phyloP scores from a whole-genome alignment of 2,797 vertebrate genomes.

The Phoebastria nigripes region DNA sequence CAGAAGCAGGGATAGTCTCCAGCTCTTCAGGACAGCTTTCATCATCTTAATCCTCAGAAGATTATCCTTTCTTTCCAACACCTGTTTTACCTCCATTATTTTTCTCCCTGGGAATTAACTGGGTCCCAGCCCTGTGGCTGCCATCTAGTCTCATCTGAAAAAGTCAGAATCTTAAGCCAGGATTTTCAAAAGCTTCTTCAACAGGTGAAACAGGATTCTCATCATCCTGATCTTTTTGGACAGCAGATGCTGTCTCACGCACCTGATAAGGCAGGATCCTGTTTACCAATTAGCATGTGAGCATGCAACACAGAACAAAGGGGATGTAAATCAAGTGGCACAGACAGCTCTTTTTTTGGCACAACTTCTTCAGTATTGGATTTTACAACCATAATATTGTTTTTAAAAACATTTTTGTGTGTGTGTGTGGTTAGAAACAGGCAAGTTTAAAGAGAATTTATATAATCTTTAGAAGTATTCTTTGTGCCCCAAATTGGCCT shows the following conservation, averaged over 20 bases:
- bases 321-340: not conserved
- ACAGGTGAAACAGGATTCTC: not conserved
- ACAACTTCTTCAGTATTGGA: not conserved
- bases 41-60: not conserved
- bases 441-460: not conserved
- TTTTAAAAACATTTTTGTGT: not conserved
- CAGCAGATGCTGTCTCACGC: not conserved
- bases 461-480: not conserved
- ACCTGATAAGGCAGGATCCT: conserved; percentile 17
- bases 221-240: conserved; percentile 15
- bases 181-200: conserved; percentile 14
- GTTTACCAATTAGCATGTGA: conserved; percentile 11
- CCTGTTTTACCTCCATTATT: not conserved
- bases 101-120: not conserved
- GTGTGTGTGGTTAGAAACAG: not conserved
- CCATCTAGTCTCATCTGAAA: not conserved
- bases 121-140: not conserved
- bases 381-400: not conserved
- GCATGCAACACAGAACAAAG: not conserved
- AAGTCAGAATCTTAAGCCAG: not conserved
- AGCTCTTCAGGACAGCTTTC: not conserved
- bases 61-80: not conserved
- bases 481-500: not conserved
- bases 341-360: conserved; percentile 7
- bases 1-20: not conserved